Evolutionary conservation across 2,797 vertebrate genomes (phyloP).

Genomic region (Tauraco hartlaubi): DNA sequence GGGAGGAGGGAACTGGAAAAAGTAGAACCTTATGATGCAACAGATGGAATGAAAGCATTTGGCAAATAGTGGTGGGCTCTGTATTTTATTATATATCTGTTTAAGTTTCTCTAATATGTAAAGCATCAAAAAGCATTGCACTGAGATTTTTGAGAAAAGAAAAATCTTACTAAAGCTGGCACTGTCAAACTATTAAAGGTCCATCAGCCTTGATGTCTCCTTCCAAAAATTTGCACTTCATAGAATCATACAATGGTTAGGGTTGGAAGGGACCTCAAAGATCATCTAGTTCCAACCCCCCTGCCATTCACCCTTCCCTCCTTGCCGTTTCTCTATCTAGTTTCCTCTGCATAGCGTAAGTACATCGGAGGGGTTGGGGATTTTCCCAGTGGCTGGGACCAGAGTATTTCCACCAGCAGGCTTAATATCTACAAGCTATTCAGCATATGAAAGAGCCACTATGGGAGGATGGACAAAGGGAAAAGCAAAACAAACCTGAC

Average conservation of each 20-base stretch:
- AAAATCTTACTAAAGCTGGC: background rate
- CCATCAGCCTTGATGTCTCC: background rate
- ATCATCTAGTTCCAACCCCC: no score
- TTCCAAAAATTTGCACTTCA: background rate
- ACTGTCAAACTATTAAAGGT: background rate
- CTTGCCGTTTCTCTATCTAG: background rate
- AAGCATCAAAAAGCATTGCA: background rate
- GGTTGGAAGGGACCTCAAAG: no score
- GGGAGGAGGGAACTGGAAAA: background rate
- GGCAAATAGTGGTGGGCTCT: background rate
- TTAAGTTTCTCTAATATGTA: background rate
- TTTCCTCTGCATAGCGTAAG: background rate
- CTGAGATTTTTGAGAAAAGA: background rate
- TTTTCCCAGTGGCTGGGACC: background rate
- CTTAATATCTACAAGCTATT: background rate
- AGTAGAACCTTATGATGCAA: background rate
- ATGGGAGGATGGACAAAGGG: background rate
- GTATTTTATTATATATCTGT: background rate
- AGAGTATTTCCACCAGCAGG: background rate
- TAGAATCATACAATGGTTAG: no score
- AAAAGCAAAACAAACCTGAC: background rate
- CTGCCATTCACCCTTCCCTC: background rate
- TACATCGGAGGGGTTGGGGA: background rate
- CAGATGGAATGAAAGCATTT: constrained; percentile 3
- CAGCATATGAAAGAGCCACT: background rate